Evolutionary conservation across 2,888 invertebrate species (phyloP).

Genomic region (Nemotelus nigrinus): DNA sequence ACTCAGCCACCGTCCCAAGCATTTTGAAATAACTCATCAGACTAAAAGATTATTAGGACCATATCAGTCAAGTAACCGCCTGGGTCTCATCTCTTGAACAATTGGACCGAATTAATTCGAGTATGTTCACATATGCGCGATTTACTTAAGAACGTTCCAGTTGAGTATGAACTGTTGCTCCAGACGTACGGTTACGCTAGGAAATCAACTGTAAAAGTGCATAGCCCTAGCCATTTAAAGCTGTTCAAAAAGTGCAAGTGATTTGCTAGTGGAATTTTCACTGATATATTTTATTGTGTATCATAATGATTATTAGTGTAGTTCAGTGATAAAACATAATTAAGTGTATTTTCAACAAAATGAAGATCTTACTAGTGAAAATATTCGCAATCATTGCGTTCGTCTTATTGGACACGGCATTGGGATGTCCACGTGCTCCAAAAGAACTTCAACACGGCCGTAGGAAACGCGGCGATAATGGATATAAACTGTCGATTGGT

Average conservation of each 20-base stretch:
- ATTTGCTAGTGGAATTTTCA: not conserved
- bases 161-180: not conserved
- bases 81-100: not conserved
- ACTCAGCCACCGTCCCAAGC: too few relatives aligned
- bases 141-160: constrained; percentile 29
- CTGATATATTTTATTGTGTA: too few relatives aligned
- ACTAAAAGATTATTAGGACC: too few relatives aligned
- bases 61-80: too few relatives aligned
- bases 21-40: too few relatives aligned
- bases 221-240: not conserved
- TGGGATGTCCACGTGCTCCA: constrained; percentile 61
- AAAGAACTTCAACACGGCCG: constrained; percentile 61
- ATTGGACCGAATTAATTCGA: constrained; percentile 15
- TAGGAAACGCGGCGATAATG: constrained; percentile 84
- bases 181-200: not conserved
- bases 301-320: too few relatives aligned
- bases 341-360: not conserved
- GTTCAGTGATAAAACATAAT: too few relatives aligned
- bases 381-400: constrained; percentile 7
- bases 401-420: not conserved
- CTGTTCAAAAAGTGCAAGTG: not conserved
- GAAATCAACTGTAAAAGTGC: not conserved
- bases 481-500: constrained; percentile 82
- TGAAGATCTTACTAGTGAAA: not conserved
- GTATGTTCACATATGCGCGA: not conserved